Conservation (phyloP, 2,797 vertebrate genomes). For the Tympanoctomys barrerae region DNA sequence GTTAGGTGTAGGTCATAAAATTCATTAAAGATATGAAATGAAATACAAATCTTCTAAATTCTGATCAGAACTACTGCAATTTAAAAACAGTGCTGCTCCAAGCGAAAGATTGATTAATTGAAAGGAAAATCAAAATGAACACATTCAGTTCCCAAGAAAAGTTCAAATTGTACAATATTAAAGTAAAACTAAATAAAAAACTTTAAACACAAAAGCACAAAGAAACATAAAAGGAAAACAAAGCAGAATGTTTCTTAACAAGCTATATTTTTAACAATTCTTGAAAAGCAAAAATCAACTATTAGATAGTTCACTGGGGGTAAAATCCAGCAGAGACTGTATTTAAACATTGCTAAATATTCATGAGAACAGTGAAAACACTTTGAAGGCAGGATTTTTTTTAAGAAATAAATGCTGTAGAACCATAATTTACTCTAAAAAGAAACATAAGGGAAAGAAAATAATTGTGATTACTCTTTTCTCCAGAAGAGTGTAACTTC, state of each 20-base stretch:
- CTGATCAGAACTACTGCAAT: neutral
- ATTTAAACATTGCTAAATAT: constrained; percentile 70
- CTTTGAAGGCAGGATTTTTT: constrained; percentile 12
- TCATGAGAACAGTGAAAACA: constrained; percentile 53
- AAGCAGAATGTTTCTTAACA: constrained; percentile 35
- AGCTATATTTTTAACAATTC: constrained; percentile 44
- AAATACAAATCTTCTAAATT: neutral
- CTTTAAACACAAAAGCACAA: neutral
- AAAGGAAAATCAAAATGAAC: neutral
- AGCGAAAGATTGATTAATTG: neutral
- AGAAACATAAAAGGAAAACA: neutral
- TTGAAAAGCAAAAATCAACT: constrained; percentile 64
- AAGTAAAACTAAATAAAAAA: constrained; percentile 48
- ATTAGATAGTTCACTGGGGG: constrained; percentile 20
- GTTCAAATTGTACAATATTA: neutral
- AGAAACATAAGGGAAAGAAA: constrained; percentile 63
- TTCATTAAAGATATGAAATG: neutral
- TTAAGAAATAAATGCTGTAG: neutral
- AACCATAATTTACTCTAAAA: constrained; percentile 45
- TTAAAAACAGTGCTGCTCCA: neutral
- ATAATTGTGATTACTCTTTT: constrained; percentile 46
- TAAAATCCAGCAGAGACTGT: constrained; percentile 53
- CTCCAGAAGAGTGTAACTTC: neutral
- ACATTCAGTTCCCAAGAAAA: neutral
- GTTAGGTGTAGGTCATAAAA: neutral